These are phyloP conservation scores for Oophaga pumilio DNA, from an alignment of 2,113 vertebrate species.

Conservation along the genomic window DNA sequence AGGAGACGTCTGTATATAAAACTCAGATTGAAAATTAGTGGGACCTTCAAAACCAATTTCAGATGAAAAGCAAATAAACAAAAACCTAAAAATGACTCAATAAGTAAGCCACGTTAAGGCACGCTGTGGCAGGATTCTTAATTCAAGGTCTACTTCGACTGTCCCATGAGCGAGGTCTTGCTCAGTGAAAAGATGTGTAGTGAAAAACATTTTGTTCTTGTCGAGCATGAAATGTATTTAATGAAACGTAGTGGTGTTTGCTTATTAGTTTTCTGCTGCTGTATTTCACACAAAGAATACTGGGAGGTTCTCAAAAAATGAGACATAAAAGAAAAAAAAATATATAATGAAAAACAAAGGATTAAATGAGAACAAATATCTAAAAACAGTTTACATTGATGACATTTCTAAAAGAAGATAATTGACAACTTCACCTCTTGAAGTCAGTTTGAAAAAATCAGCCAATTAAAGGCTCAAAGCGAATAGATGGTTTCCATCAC, in stretches of 20 bases:
- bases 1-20: slow-evolving; percentile 5
- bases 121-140: neutral
- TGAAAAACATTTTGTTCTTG: slow-evolving; percentile 8
- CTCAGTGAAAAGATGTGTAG: neutral
- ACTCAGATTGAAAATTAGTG: slow-evolving; percentile 26
- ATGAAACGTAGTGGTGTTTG: neutral
- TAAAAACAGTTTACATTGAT: too few relatives aligned
- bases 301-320: neutral
- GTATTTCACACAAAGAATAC: neutral
- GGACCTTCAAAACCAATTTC: slow-evolving; percentile 16
- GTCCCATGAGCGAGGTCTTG: neutral
- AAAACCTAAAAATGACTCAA: slow-evolving; percentile 1
- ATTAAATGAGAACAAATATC: too few relatives aligned
- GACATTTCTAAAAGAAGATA: too few relatives aligned
- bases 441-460: too few relatives aligned
- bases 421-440: too few relatives aligned
- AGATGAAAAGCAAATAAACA: slow-evolving; percentile 2
- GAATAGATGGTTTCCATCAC: too few relatives aligned
- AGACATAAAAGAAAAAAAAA: neutral
- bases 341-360: too few relatives aligned
- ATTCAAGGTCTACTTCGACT: slow-evolving; percentile 15
- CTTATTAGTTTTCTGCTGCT: neutral
- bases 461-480: too few relatives aligned
- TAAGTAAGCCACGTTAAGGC: slow-evolving; percentile 2
- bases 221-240: neutral